Base-by-base conservation (phyloP, 2,888 invertebrate genomes). In the Agapetus fuscipes region DNA sequence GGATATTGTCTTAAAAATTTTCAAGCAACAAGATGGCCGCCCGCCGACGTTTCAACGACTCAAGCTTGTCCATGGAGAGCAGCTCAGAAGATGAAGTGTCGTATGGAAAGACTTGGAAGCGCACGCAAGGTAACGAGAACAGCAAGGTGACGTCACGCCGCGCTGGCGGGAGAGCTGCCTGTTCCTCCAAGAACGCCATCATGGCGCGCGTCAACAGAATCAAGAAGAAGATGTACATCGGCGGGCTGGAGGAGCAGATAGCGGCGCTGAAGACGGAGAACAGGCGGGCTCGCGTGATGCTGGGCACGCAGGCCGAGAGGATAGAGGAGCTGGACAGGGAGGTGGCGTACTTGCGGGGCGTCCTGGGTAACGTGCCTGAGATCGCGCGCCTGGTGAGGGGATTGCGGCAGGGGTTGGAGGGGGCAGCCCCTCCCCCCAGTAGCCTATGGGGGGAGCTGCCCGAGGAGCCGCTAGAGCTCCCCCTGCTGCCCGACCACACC, bases 191-290 rank as follows among this genome's bases (percentile, higher is more conserved):
- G 47, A 79, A 78, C 54, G 79, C 78, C 0, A 51, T 76, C 20
- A 64, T 76, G 58, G 79, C 79, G 2, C 59, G 78, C 3, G 73
- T 75, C 51, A 79, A 78, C 52, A 64, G 79, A 2, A 62, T 70
- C 2, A 70, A 64, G 30, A 79, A 79, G 51, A 79, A 79, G 52
- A 63, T 67, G 20, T 72, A 78, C 50, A 49, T 78, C 13, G 64
- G 72, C 40, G 63, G 61, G 11, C 59, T 78, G 11, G 78, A 78
- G 52, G 61, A 57, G 17, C 65, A 71, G 45, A 53, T 74, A 0
- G 50, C 57, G 1, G 53, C 57, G 9, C 58, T 68, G 17, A 64
- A 63, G 28, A 52, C 51, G 6, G 64, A 66, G 16, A 74, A 74
- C 49, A 61, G 60, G 39, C 62, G 61, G 7, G 54, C 76, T n/a